A percentile compares a stretch with the other conserved stretches of the same genome.
These are phyloP conservation scores for Eptatretus atami DNA, from an alignment of 2,797 vertebrate species.

Conservation along the genomic window DNA sequence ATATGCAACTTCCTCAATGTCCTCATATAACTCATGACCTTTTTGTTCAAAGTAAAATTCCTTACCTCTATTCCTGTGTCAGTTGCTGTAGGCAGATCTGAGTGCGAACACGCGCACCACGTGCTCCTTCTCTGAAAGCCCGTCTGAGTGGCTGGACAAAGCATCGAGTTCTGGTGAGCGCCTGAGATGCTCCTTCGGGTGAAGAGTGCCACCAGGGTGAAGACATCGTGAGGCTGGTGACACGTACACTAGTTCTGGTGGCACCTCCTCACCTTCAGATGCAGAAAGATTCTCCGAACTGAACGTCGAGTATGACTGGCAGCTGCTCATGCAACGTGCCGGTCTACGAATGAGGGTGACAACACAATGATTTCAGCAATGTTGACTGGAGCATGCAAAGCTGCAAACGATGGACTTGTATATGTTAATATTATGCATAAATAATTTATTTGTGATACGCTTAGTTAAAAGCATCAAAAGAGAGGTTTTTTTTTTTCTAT, in stretches of 20 bases:
- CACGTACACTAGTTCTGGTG: conserved; percentile 57
- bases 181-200: conserved; percentile 10
- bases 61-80: not conserved
- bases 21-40: no score
- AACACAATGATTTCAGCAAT: no score
- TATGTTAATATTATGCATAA: no score
- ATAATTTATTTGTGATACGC: no score
- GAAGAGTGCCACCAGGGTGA: not conserved
- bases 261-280: conserved; percentile 72
- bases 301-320: conserved; percentile 65
- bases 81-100: conserved; percentile 14
- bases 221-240: conserved; percentile 64
- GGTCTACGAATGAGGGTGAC: not conserved
- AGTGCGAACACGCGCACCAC: conserved; percentile 26
- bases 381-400: no score
- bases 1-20: no score
- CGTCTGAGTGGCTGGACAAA: conserved; percentile 17
- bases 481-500: no score
- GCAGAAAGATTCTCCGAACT: conserved; percentile 63
- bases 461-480: no score
- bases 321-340: conserved; percentile 39
- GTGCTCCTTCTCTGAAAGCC: conserved; percentile 38
- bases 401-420: no score
- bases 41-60: no score
- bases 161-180: conserved; percentile 57